Evolutionary conservation across 2,888 invertebrate genomes (phyloP).

Genomic region (Drosophila limbata): DNA sequence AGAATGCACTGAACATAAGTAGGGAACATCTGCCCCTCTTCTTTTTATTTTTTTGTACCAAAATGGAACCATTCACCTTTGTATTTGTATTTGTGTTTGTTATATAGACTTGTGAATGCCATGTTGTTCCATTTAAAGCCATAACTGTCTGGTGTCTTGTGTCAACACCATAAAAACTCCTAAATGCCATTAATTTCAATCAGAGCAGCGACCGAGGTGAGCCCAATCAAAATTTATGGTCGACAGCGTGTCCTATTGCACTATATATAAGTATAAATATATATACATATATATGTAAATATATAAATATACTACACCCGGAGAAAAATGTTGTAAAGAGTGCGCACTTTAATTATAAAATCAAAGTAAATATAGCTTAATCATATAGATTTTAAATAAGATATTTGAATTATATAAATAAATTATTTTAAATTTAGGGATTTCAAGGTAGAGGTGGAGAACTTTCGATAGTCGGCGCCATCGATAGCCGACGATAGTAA

Average conservation of each 20-base stretch:
- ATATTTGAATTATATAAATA: neutral
- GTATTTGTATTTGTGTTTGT: conserved; percentile 1
- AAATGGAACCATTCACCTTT: neutral
- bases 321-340: neutral
- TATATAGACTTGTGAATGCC: conserved; percentile 3
- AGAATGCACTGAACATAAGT: neutral
- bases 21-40: neutral
- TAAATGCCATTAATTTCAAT: conserved; percentile 65
- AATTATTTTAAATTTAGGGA: too few species aligned
- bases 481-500: too few species aligned
- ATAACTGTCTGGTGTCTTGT: conserved; percentile 45
- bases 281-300: neutral
- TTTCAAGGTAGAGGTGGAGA: too few species aligned
- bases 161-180: conserved; percentile 56
- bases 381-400: neutral
- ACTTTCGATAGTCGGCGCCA: too few species aligned
- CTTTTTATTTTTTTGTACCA: neutral
- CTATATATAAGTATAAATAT: conserved; percentile 16
- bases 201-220: conserved; percentile 40
- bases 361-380: neutral
- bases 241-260: conserved; percentile 51
- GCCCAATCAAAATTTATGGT: conserved; percentile 50
- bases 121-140: conserved; percentile 29
- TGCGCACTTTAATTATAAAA: neutral
- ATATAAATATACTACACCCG: conserved; percentile 2